Conservation (phyloP, 1,140 invertebrate species). For the Pachypsylla venusta region DNA sequence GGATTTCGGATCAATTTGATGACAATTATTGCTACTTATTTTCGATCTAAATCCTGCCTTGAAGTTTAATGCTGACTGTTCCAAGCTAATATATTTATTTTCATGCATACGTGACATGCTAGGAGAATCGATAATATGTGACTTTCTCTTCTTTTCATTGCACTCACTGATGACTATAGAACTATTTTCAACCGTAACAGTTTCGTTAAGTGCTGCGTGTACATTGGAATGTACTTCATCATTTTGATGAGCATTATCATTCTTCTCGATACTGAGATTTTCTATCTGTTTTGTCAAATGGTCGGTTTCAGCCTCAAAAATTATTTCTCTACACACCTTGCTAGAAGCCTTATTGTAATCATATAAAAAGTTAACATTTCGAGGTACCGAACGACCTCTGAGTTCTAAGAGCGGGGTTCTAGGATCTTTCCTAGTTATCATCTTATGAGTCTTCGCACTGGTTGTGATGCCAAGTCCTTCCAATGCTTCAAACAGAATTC, state of each 20-base stretch:
- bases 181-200: background rate
- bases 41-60: background rate
- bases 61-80: background rate
- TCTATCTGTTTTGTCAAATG: background rate
- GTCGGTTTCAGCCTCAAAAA: conserved; percentile 3
- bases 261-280: background rate
- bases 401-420: background rate
- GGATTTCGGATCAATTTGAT: background rate
- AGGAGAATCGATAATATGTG: background rate
- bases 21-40: background rate
- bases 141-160: conserved; percentile 1
- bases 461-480: background rate
- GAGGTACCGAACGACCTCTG: background rate
- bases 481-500: conserved; percentile 5
- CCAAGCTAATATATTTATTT: background rate
- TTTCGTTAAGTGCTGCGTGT: background rate
- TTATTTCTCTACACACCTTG: background rate
- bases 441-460: background rate
- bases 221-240: no score
- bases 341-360: background rate
- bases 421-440: conserved; percentile 2
- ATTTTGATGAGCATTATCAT: no score
- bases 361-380: background rate
- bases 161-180: no score
- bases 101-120: background rate